Evolutionary conservation across 2,797 vertebrate species (phyloP), one percentile per base, ranked within the genome.

Genomic region (Channa striata): DNA sequence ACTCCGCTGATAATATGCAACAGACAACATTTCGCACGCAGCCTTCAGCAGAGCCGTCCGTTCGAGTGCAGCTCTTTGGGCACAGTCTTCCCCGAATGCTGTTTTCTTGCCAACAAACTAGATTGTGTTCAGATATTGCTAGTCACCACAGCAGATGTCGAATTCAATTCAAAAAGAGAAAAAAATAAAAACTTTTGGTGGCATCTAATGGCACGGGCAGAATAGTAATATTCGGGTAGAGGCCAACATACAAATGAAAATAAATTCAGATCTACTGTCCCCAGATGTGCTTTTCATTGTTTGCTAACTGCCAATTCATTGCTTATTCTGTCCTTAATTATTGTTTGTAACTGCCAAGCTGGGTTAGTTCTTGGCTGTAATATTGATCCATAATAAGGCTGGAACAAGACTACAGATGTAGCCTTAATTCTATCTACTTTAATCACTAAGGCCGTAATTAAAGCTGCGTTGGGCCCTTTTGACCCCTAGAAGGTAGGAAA

Each of bases 91-190:
- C 57, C 59, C 7, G 50, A 63, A 74, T 59, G 71, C 57, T 70
- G 49, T 79, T 57, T 48, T 42, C 82, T 72, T 82, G 89, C 89
- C 90, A 92, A 83, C 82, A 77, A 74, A 77, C 75, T 85, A 89
- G 91, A 92, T 86, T 89, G 69, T 81, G 71, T 82, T 89, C 68
- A 87, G 77, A 86, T 84, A 84, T 88, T 82, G 66, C 73, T 33
- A 77, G 87, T 90, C 89, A 92, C 80, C 77, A 49, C 57, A 83
- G 81, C 93, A 94, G 90, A 92, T 94, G 93, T 89, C 67, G 30
- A 74, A 87, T 83, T 84, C 72, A 72, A 85, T 30, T 1, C 4
- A 30, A 30, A 30, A 30, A 30, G 3, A 30, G 6, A 30, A 3
- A 30, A 30, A 30, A 30, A 30, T 89, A 76, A 81, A 54, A 86